Evolutionary conservation across 2,797 vertebrate genomes (phyloP).

Genomic region (Mionectes olivaceus): DNA sequence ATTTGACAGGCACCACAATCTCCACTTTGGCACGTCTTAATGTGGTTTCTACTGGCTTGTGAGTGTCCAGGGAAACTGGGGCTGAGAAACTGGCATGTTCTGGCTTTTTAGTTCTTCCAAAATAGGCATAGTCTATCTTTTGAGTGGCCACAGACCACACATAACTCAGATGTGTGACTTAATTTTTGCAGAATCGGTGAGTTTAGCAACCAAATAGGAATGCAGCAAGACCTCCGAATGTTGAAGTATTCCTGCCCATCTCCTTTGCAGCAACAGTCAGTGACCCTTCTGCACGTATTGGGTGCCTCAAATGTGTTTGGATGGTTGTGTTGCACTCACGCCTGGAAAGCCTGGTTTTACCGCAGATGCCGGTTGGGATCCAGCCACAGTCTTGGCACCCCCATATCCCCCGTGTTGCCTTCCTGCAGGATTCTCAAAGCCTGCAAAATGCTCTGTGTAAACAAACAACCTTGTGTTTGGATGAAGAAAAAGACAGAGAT

Average conservation of each 20-base stretch:
- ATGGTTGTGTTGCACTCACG: rapidly evolving
- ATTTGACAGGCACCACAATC: constrained; percentile 70
- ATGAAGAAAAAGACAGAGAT: not conserved
- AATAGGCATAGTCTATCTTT: not conserved
- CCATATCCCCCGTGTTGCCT: rapidly evolving
- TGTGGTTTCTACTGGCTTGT: not conserved
- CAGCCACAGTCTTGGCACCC: not conserved
- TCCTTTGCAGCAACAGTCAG: not conserved
- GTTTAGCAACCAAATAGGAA: not conserved
- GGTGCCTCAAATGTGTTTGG: rapidly evolving
- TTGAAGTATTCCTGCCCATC: not conserved
- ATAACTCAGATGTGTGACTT: rapidly evolving
- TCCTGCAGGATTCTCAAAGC: not conserved
- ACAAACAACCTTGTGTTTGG: not conserved
- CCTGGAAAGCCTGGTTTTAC: not conserved
- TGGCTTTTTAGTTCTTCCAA: not conserved
- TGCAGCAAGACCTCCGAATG: not conserved
- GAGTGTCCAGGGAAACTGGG: not conserved
- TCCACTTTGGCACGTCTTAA: not conserved
- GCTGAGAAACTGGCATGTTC: not conserved
- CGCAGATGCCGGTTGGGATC: rapidly evolving
- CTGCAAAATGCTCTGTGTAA: not conserved
- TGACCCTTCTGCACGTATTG: not conserved
- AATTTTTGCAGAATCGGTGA: not conserved
- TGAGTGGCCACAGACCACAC: not conserved